Conservation (phyloP, 2,888 invertebrate genomes). For the Druceiella hillmani region DNA sequence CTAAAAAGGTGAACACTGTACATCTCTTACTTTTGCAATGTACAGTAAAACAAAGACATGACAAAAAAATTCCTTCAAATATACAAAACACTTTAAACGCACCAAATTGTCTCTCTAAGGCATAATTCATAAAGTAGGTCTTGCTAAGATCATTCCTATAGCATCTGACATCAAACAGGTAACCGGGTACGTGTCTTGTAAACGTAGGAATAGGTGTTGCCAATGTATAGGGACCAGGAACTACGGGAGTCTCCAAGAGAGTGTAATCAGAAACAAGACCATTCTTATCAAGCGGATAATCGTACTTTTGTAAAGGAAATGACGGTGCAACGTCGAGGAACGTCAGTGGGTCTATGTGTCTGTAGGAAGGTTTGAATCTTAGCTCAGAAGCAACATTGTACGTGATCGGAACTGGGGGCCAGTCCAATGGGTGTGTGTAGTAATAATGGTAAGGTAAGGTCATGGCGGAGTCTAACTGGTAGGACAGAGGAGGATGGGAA, state of each 20-base stretch:
- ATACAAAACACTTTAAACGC: no score
- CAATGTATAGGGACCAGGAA: constrained; percentile 41
- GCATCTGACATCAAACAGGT: constrained; percentile 43
- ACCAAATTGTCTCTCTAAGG: constrained; percentile 49
- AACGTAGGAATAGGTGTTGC: constrained; percentile 46
- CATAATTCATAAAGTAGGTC: constrained; percentile 51
- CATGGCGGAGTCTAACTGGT: constrained; percentile 29
- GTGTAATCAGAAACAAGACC: constrained; percentile 42
- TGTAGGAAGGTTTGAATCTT: constrained; percentile 31
- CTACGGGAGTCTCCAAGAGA: constrained; percentile 33
- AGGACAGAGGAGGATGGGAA: constrained; percentile 5
- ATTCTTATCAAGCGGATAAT: constrained; percentile 36
- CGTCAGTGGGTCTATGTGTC: constrained; percentile 37
- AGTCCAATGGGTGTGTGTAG: constrained; percentile 31
- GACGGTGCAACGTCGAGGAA: constrained; percentile 47
- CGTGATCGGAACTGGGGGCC: constrained; percentile 42
- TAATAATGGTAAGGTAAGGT: constrained; percentile 45
- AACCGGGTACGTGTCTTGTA: constrained; percentile 46
- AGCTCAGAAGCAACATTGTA: constrained; percentile 42
- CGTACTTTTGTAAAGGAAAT: constrained; percentile 45
- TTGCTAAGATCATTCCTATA: constrained; percentile 33
- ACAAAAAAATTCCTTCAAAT: no score
- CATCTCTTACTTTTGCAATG: no score
- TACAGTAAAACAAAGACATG: no score
- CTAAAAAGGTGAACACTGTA: no score